phyloP scores from a whole-genome alignment of 2,797 vertebrate genomes.

The Leptatherina wallacei region DNA sequence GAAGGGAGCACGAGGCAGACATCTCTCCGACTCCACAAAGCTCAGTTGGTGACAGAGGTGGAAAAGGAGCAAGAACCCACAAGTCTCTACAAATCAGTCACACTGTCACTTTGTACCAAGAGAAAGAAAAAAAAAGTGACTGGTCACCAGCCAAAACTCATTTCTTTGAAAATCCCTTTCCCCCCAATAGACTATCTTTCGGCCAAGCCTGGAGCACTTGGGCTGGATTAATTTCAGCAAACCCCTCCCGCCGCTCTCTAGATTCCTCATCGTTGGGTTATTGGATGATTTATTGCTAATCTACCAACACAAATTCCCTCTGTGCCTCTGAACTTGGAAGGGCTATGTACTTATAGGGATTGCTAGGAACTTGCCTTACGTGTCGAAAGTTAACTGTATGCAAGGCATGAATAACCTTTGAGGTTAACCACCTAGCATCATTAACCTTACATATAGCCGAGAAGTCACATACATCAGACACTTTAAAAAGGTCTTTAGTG shows the following conservation, averaged over 20 bases:
- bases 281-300: slow-evolving; percentile 83
- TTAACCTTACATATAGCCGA: slow-evolving; percentile 49
- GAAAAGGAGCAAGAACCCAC: slow-evolving; percentile 66
- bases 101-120: slow-evolving; percentile 67
- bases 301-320: slow-evolving; percentile 79
- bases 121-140: slow-evolving; percentile 42
- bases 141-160: slow-evolving; percentile 74
- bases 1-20: slow-evolving; percentile 71
- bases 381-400: slow-evolving; percentile 60
- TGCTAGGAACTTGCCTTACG: slow-evolving; percentile 63
- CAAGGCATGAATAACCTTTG: slow-evolving; percentile 44
- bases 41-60: slow-evolving; percentile 68
- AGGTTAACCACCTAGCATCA: slow-evolving; percentile 46
- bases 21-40: slow-evolving; percentile 65
- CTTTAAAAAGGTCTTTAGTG: slow-evolving; percentile 36
- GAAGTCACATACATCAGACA: slow-evolving; percentile 31
- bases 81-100: slow-evolving; percentile 75
- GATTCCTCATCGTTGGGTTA: slow-evolving; percentile 76
- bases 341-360: slow-evolving; percentile 74
- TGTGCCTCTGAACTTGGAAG: slow-evolving; percentile 75
- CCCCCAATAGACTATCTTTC: slow-evolving; percentile 70
- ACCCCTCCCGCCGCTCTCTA: slow-evolving; percentile 54
- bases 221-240: slow-evolving; percentile 76
- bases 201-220: slow-evolving; percentile 61
- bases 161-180: slow-evolving; percentile 74